Evolutionary conservation across 2,888 invertebrate genomes (phyloP).

Genomic region (Eugnorisma glareosa): DNA sequence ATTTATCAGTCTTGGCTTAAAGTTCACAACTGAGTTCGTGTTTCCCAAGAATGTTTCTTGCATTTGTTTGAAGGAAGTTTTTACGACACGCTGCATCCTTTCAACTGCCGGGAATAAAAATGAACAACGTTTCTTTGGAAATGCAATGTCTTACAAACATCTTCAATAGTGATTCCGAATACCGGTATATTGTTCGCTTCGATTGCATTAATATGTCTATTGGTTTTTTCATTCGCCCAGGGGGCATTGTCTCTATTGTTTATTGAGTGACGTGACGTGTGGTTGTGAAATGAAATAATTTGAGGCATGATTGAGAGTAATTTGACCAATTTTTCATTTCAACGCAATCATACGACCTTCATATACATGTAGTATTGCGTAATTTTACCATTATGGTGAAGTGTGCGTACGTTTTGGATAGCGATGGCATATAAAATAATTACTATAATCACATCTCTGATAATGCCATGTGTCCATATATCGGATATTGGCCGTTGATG

Average conservation of each 20-base stretch:
- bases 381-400: constrained; percentile 41
- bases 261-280: constrained; percentile 54
- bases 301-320: constrained; percentile 73
- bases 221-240: constrained; percentile 51
- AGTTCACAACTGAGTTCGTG: constrained; percentile 8
- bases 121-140: constrained; percentile 60
- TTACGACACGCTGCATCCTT: constrained; percentile 52
- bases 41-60: constrained; percentile 30
- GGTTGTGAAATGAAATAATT: constrained; percentile 72
- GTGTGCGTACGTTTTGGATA: constrained; percentile 27
- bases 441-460: constrained; percentile 29
- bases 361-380: constrained; percentile 54
- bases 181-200: constrained; percentile 61
- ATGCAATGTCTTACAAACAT: constrained; percentile 50
- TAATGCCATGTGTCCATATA: constrained; percentile 28
- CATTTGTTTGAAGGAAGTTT: constrained; percentile 59
- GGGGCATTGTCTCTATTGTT: constrained; percentile 64
- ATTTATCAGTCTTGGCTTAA: constrained; percentile 34
- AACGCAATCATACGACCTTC: constrained; percentile 74
- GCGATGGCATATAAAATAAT: constrained; percentile 36
- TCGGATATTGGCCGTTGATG: constrained; percentile 31
- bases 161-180: constrained; percentile 66
- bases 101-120: constrained; percentile 61
- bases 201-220: constrained; percentile 63
- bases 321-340: constrained; percentile 76